Percentiles rank a stretch among this genome's conserved stretches.
Conservation (phyloP, 2,888 invertebrate genomes). For the Aelia acuminata region DNA sequence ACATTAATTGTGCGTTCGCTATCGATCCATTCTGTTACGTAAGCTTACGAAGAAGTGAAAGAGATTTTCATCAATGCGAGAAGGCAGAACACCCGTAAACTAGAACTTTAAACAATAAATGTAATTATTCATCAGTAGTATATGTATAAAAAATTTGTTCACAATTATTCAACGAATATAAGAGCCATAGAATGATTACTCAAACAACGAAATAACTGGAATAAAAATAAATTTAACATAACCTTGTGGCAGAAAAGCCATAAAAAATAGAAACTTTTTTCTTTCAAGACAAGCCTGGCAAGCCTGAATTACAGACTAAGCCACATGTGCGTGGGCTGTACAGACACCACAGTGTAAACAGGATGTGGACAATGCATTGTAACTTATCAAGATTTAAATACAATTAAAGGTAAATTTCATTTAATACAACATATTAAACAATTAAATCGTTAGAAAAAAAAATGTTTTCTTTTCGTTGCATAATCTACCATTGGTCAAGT, state of each 20-base stretch:
- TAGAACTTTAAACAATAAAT: too few relatives aligned
- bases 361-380: neutral
- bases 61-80: too few relatives aligned
- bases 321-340: neutral
- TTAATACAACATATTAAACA: too few relatives aligned
- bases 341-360: neutral
- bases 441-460: too few relatives aligned
- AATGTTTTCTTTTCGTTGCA: too few relatives aligned
- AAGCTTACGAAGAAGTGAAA: neutral
- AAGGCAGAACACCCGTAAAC: too few relatives aligned
- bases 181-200: neutral
- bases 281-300: neutral
- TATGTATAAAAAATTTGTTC: neutral
- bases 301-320: neutral
- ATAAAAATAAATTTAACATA: neutral
- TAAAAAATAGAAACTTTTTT: neutral
- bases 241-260: neutral
- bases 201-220: neutral
- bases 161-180: neutral
- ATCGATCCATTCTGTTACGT: neutral
- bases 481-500: too few relatives aligned
- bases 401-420: neutral
- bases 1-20: conserved; percentile 9
- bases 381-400: neutral
- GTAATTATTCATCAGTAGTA: too few relatives aligned